These are phyloP conservation scores for Acrobasis repandana DNA, from an alignment of 2,888 invertebrate species.

Conservation along the genomic window DNA sequence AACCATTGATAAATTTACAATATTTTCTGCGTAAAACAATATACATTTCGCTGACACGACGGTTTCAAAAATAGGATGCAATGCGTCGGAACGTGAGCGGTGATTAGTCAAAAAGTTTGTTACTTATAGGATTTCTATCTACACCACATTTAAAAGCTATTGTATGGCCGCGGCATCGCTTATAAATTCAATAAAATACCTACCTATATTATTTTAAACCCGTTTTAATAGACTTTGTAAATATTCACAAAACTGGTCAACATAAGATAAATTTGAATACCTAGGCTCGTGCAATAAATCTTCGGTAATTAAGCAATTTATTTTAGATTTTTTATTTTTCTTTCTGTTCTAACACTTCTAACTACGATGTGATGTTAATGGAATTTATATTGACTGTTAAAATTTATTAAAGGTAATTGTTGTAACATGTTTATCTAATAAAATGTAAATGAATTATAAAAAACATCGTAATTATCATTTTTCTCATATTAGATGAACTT, in stretches of 20 bases:
- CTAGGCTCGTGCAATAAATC: slow-evolving; percentile 1
- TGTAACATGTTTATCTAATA: not conserved
- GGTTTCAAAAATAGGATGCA: too few species aligned
- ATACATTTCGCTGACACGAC: too few species aligned
- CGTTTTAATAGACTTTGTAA: not conserved
- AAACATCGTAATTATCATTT: not conserved
- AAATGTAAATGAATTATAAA: not conserved
- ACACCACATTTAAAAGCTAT: too few species aligned
- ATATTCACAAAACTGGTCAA: slow-evolving; percentile 2
- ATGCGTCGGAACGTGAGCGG: too few species aligned
- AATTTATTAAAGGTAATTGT: not conserved
- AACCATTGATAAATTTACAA: too few species aligned
- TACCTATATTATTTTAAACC: not conserved
- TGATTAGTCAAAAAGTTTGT: too few species aligned
- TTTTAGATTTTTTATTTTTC: not conserved
- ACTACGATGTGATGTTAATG: not conserved
- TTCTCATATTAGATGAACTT: not conserved
- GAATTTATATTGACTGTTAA: not conserved
- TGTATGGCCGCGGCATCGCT: too few species aligned
- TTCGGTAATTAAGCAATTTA: slow-evolving; percentile 16
- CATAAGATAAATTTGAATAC: slow-evolving; percentile 2
- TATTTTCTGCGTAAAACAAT: too few species aligned
- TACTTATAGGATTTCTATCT: too few species aligned
- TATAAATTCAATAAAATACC: too few species aligned
- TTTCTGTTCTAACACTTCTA: not conserved